Evolutionary conservation across 2,113 vertebrate species (phyloP), one percentile per base, ranked within the genome.

Genomic region (Nesogale talazaci): DNA sequence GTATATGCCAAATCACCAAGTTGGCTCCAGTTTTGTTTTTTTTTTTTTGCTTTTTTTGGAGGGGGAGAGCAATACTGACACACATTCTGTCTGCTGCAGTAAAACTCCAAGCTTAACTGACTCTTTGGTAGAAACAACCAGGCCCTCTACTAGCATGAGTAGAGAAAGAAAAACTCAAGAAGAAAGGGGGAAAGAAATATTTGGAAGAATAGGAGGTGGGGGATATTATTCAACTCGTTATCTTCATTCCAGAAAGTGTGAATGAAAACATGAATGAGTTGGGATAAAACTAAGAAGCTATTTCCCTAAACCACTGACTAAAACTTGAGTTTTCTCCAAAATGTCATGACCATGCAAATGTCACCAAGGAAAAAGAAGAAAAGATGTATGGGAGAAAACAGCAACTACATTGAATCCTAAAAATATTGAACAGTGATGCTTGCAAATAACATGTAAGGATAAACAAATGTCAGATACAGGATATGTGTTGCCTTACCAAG

Each of bases 401-500:
- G 4, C 69, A 96, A 74, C 93, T 67, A 57, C 85, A 77, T 57
- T 34, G 29, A 31, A 27, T 92, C 89, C 42, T 92, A 52, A 81
- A 91, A 90, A 69, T 25, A 92, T 3, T 92, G 63, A 92, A 75
- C 76, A 27, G 42, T 86, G 40, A 82, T 42, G 4, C 75, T 42
- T 92, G 25, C 70, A 92, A 90, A 93, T 15, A 83, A 94, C 85
- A 70, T 75, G 15, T 65, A 92, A 92, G 29, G 25, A 84, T 69
- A 34, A 74, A 1, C 10, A 72, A 95, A 76, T 83, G 70, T 42
- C 38, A 91, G 72, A 82, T 72, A 36, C 2, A 83, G 52, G 15
- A 94, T 72, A 83, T 80, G 76, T 91, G 25, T 82, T 63, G 59
- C 0, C 25, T 38, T 46, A 38, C 11, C 65, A 31, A 29, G 22